Evolutionary conservation across 2,113 vertebrate genomes (phyloP).

Genomic region (Gnathonemus echidnorhynchus): DNA sequence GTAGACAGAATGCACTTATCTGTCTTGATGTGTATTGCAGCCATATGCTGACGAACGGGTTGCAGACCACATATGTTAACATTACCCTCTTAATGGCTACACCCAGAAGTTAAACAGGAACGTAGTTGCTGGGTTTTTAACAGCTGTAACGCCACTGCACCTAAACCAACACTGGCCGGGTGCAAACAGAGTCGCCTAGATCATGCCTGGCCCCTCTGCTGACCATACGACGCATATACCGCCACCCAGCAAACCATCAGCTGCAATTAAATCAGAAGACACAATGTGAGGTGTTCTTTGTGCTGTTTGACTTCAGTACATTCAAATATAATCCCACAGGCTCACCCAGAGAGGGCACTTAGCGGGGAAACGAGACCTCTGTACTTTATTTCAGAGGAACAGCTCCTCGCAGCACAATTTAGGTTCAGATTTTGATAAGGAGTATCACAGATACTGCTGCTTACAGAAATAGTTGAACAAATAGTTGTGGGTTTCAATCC

Average conservation of each 20-base stretch:
- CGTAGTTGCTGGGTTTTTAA: not conserved
- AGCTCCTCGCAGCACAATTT: not conserved
- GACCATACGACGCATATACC: not conserved
- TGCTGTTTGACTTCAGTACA: not conserved
- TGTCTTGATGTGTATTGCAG: conserved; percentile 9
- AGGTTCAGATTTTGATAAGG: not conserved
- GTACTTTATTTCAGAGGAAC: not conserved
- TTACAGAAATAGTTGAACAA: not conserved
- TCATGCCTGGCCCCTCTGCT: not conserved
- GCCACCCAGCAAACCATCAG: not conserved
- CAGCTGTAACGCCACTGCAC: not conserved
- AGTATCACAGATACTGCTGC: not conserved
- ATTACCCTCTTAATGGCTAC: not conserved
- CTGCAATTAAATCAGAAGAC: not conserved
- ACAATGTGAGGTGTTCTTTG: not conserved
- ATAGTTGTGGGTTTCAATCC: not conserved
- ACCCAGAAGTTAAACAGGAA: conserved; percentile 8
- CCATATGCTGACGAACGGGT: not conserved
- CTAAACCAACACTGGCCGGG: not conserved
- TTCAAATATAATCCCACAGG: not conserved
- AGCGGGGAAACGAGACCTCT: too few species aligned
- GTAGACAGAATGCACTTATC: conserved; percentile 3
- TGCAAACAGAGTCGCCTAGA: not conserved
- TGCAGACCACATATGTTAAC: not conserved
- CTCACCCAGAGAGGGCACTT: not conserved